Evolutionary conservation across 1,140 invertebrate species (phyloP).

Genomic region (Drosophila pseudoananassae): DNA sequence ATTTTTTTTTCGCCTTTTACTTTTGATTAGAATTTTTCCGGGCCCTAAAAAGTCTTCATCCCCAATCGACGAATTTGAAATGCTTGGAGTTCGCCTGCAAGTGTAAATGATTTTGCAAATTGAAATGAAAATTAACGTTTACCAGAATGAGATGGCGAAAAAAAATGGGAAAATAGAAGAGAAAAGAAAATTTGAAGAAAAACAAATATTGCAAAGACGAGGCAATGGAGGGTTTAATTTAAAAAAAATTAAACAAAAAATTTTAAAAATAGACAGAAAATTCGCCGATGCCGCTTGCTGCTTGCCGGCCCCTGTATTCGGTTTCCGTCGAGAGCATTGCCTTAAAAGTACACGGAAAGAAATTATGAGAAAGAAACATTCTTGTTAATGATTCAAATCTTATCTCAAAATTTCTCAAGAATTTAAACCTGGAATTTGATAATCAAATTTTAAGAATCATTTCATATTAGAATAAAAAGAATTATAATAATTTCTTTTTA

Average conservation of each 20-base stretch:
- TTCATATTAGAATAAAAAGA: too few species aligned
- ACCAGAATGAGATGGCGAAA: constrained; percentile 33
- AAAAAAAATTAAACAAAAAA: constrained; percentile 43
- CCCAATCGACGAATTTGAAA: constrained; percentile 18
- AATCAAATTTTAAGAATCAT: too few species aligned
- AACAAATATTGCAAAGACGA: constrained; percentile 10
- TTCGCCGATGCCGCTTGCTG: constrained; percentile 11
- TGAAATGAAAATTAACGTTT: constrained; percentile 50
- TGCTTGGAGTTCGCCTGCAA: constrained; percentile 10
- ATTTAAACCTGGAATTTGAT: too few species aligned
- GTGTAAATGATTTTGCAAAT: constrained; percentile 50
- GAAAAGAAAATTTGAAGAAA: constrained; percentile 2
- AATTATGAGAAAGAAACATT: background rate
- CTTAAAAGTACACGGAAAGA: constrained; percentile 22
- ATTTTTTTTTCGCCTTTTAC: background rate
- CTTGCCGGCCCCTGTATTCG: constrained; percentile 9
- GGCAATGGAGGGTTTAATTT: background rate
- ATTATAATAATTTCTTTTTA: too few species aligned
- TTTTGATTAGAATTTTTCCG: constrained; percentile 15
- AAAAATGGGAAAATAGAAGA: constrained; percentile 11
- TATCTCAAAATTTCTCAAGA: too few species aligned
- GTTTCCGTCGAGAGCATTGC: constrained; percentile 32
- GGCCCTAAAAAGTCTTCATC: constrained; percentile 10
- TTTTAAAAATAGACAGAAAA: constrained; percentile 59
- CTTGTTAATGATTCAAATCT: too few species aligned